A percentile compares a stretch with the other conserved stretches of the same genome.
phyloP scores from a whole-genome alignment of 1,140 invertebrate genomes.

The Hydropsyche tenuis region DNA sequence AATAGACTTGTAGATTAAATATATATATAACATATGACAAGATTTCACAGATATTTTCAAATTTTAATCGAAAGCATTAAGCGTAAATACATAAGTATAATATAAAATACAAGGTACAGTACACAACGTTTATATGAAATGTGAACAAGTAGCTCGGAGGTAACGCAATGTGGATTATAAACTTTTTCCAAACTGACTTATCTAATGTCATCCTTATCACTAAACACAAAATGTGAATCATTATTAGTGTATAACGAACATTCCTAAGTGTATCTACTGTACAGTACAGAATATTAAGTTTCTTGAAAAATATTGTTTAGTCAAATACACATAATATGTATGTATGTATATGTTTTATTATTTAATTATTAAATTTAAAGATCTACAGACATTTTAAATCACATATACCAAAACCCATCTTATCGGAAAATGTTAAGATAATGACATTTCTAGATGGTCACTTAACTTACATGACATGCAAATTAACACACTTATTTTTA shows the following conservation, averaged over 20 bases:
- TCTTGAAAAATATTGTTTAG: constrained; percentile 49
- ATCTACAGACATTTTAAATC: constrained; percentile 50
- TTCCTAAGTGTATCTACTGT: constrained; percentile 46
- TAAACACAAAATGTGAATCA: constrained; percentile 46
- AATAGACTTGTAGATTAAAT: constrained; percentile 33
- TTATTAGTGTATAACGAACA: constrained; percentile 41
- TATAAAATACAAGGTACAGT: constrained; percentile 51
- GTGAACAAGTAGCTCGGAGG: constrained; percentile 44
- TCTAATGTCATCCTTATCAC: constrained; percentile 33
- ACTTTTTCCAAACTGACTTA: constrained; percentile 27
- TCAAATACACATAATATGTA: constrained; percentile 45
- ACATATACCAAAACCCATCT: constrained; percentile 50
- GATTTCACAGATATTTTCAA: constrained; percentile 50
- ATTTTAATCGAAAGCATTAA: constrained; percentile 50
- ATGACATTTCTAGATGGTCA: constrained; percentile 37
- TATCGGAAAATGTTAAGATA: constrained; percentile 46
- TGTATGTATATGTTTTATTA: constrained; percentile 3
- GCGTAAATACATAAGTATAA: constrained; percentile 51
- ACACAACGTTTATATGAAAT: constrained; percentile 46
- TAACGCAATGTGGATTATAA: constrained; percentile 36
- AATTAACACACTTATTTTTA: constrained; percentile 44
- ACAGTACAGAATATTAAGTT: constrained; percentile 47
- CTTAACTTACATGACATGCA: constrained; percentile 29
- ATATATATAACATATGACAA: constrained; percentile 49
- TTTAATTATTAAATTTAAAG: constrained; percentile 42